Evolutionary conservation across 2,113 vertebrate genomes (phyloP), one percentile per base, ranked within the genome.

Genomic region (Malurus melanocephalus): DNA sequence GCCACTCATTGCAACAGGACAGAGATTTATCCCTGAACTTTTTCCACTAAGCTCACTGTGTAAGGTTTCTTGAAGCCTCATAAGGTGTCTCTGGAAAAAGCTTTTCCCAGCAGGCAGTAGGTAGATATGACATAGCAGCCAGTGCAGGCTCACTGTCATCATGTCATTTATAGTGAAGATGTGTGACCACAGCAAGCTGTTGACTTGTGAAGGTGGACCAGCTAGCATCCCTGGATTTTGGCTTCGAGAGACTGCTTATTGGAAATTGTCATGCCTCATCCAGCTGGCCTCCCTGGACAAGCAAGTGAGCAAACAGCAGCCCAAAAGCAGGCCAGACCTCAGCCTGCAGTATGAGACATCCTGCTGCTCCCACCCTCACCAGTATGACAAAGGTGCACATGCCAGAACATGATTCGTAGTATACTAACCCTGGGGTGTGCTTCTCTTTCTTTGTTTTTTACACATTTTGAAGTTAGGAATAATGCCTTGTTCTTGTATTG

Each of bases 21-120:
- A 69, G 46, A 59, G 17, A 16, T 59, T 56, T 66, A 7, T 49
- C 49, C 38, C 21, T 0, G 0, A 56, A 72, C 14, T 5, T 75
- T 84, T 79, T 59, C 33, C 32, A 48, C 0, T 65, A 32, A 81
- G 33, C 38, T 88, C 13, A 26, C 22, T 65, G 1, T 43, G 10
- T 52, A 33, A 81, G 32, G 16, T 53, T 79, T 72, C 55, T 38
- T 81, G 46, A 79, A 81, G 33, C 42, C 33, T 73, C 43, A 40
- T 27, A 64, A 8, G 16, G 6, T 74, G 18, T 80, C 13, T 75
- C 32, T 4, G 5, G 32, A 57, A 72, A n/a, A 75, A 62, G 5
- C 35, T 68, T 33, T 79, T 49, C 20, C 30, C 1, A 3, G 4
- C 0, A 0, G 38, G 49, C 21, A 27, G 71, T 26, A 46, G 7